Evolutionary conservation across 2,113 vertebrate species (phyloP).

Genomic region (Dicrurus megarhynchus): DNA sequence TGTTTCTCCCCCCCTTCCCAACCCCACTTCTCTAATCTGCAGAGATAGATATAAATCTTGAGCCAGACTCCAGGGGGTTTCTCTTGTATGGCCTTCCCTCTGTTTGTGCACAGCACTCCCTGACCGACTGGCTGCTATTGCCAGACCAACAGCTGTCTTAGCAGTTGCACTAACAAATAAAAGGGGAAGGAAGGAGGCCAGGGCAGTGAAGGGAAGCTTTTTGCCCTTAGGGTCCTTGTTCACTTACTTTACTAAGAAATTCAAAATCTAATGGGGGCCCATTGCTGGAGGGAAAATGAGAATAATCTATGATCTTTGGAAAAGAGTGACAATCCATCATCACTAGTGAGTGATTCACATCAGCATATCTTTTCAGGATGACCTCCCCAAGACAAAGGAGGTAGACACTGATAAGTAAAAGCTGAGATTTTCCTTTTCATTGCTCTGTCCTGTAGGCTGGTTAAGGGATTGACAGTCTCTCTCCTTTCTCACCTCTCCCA

Average conservation of each 20-base stretch:
- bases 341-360: background rate
- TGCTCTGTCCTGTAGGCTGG: background rate
- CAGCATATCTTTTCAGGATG: background rate
- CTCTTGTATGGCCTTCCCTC: background rate
- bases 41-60: slow-evolving; percentile 45
- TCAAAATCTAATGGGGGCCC: background rate
- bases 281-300: background rate
- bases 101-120: background rate
- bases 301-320: background rate
- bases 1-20: background rate
- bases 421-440: background rate
- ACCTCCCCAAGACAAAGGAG: background rate
- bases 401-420: background rate
- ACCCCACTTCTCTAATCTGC: slow-evolving; percentile 28
- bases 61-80: slow-evolving; percentile 35
- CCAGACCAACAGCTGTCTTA: slow-evolving; percentile 33
- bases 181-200: background rate
- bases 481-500: background rate
- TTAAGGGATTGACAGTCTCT: background rate
- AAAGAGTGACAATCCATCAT: slow-evolving; percentile 1
- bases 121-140: background rate
- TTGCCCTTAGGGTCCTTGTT: background rate
- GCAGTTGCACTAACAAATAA: background rate
- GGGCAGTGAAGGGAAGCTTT: background rate
- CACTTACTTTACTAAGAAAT: background rate